Conservation (phyloP, 2,113 vertebrate species). For the Nibea albiflora region DNA sequence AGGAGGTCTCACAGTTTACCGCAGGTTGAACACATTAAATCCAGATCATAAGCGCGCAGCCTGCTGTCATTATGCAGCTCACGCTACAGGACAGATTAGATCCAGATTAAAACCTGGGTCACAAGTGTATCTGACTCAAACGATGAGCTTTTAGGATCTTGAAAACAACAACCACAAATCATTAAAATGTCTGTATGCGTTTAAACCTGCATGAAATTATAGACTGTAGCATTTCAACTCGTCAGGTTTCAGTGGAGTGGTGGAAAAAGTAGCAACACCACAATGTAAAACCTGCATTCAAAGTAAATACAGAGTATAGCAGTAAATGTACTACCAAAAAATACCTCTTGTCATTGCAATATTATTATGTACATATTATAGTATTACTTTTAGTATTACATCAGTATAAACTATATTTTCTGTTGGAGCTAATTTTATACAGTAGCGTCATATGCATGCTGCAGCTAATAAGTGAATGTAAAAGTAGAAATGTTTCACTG, state of each 20-base stretch:
- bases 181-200: too few relatives aligned
- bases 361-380: too few relatives aligned
- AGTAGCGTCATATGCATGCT: too few relatives aligned
- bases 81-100: background rate
- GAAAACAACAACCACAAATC: background rate
- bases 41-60: background rate
- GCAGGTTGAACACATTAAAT: conserved; percentile 2
- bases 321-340: background rate
- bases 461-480: too few relatives aligned
- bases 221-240: background rate
- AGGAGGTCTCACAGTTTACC: background rate
- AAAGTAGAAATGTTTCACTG: too few relatives aligned
- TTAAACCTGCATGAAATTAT: background rate
- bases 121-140: background rate
- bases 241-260: background rate
- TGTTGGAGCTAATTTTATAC: too few relatives aligned
- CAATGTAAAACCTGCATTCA: background rate
- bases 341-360: too few relatives aligned
- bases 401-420: too few relatives aligned
- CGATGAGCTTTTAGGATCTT: background rate
- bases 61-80: background rate
- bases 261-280: background rate
- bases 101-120: background rate
- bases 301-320: background rate
- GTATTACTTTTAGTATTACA: too few relatives aligned